A percentile compares a stretch with the other conserved stretches of the same genome.
Conservation (phyloP, 1,140 invertebrate genomes). For the Lepidurus arcticus region DNA sequence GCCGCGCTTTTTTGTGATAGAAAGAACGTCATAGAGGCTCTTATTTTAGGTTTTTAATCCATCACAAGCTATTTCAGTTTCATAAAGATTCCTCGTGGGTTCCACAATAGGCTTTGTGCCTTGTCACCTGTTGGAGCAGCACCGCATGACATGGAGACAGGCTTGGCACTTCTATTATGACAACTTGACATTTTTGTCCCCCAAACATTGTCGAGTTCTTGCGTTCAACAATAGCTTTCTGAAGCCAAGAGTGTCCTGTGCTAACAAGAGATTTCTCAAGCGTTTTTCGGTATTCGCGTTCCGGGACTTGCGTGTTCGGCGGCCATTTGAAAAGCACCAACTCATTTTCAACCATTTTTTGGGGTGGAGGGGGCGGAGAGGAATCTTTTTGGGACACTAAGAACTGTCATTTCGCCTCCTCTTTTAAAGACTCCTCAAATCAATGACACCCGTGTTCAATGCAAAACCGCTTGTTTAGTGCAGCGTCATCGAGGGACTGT, state of each 20-base stretch:
- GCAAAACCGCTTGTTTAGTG: not conserved
- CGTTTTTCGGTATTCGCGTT: not conserved
- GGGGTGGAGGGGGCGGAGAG: too few species aligned
- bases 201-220: not conserved
- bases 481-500: not conserved
- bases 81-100: not conserved
- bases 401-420: not conserved
- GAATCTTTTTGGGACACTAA: not conserved
- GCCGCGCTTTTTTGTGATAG: not conserved
- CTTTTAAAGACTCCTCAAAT: not conserved
- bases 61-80: not conserved
- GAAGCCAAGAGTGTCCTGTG: not conserved
- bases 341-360: not conserved
- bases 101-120: slow-evolving; percentile 5
- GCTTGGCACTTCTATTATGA: slow-evolving; percentile 19
- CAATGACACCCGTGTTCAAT: slow-evolving; percentile 6
- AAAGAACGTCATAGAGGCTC: slow-evolving; percentile 3
- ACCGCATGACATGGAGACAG: slow-evolving; percentile 19
- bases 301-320: too few species aligned
- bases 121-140: slow-evolving; percentile 11
- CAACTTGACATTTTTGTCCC: slow-evolving; percentile 5
- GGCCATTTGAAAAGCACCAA: not conserved
- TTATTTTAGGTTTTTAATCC: not conserved
- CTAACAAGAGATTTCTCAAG: not conserved
- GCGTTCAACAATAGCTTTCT: not conserved